Evolutionary conservation across 2,888 invertebrate species (phyloP).

Genomic region (Meta bourneti): DNA sequence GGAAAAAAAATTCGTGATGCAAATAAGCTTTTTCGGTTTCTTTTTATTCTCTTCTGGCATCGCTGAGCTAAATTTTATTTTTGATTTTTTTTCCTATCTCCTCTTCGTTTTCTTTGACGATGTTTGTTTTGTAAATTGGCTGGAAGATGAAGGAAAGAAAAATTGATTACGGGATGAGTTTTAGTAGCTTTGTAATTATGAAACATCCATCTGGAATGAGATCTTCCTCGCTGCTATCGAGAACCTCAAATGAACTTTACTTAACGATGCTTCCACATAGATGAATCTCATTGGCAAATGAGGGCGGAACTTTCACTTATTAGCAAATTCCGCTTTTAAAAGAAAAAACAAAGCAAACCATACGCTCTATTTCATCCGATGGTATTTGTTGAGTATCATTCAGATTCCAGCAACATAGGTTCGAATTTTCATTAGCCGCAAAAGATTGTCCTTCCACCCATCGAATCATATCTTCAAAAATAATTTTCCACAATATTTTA

Average conservation of each 20-base stretch:
- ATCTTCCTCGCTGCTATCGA: constrained; percentile 14
- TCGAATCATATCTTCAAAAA: no score
- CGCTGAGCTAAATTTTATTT: constrained; percentile 25
- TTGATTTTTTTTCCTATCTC: background rate
- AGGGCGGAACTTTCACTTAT: constrained; percentile 33
- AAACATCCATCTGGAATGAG: background rate
- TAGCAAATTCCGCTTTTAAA: constrained; percentile 23
- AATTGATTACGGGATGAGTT: constrained; percentile 41
- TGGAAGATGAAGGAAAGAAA: constrained; percentile 3
- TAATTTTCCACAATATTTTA: no score
- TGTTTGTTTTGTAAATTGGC: constrained; percentile 44
- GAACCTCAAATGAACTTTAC: constrained; percentile 34
- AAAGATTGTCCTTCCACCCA: no score
- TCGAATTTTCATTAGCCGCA: background rate
- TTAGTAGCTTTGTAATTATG: constrained; percentile 48
- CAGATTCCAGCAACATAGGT: background rate
- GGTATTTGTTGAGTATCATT: background rate
- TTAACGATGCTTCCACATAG: constrained; percentile 26
- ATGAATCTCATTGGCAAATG: background rate
- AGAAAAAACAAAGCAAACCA: background rate
- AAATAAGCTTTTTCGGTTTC: constrained; percentile 41
- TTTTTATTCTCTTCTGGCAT: background rate
- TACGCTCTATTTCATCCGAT: background rate
- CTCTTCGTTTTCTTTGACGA: background rate
- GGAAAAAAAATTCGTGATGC: constrained; percentile 37